phyloP scores from a whole-genome alignment of 2,888 invertebrate species.

The Cybosia mesomella region DNA sequence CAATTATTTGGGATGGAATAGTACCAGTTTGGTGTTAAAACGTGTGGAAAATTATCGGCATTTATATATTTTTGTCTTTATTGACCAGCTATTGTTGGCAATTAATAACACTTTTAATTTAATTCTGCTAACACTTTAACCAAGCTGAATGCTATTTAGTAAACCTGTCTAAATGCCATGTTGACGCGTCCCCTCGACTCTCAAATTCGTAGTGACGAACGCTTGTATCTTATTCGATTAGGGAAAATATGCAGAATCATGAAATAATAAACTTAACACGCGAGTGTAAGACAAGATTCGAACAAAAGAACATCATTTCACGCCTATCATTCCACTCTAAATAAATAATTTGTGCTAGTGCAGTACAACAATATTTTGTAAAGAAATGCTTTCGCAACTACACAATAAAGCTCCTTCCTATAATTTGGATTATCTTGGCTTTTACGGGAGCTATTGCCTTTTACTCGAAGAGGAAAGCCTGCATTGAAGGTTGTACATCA shows the following conservation, averaged over 20 bases:
- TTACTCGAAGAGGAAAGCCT: neutral
- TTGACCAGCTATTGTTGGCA: neutral
- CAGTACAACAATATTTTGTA: too few relatives aligned
- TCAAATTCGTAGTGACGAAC: neutral
- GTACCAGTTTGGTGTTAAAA: neutral
- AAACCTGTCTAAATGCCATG: neutral
- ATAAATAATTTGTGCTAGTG: neutral
- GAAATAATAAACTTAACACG: neutral
- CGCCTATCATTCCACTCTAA: neutral
- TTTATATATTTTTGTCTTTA: neutral
- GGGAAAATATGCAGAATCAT: slow-evolving; percentile 1
- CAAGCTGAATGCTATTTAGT: neutral
- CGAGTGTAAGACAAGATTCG: neutral
- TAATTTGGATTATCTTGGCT: too few relatives aligned
- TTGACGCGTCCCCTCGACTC: neutral
- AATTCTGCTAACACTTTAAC: neutral
- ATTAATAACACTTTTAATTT: neutral
- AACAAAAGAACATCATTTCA: neutral
- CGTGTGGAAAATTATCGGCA: neutral
- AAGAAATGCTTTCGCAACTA: too few relatives aligned
- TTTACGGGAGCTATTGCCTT: neutral
- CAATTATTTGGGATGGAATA: neutral
- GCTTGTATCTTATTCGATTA: neutral
- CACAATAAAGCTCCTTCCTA: too few relatives aligned
- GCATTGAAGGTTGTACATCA: too few relatives aligned